Conservation (phyloP, 2,888 invertebrate genomes). For the Teinopalpus imperialis region DNA sequence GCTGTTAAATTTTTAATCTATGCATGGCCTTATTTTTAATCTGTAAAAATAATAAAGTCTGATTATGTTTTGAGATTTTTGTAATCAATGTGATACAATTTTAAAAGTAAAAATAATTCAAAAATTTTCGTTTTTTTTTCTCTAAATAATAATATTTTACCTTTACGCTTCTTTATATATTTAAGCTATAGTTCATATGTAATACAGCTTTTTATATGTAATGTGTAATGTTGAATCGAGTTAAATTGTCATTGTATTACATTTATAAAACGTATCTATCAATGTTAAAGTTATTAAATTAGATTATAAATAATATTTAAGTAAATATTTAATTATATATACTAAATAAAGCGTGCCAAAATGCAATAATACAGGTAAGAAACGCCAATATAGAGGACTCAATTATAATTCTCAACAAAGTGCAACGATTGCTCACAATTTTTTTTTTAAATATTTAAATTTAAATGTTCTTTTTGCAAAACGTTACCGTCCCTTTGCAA, state of each 20-base stretch:
- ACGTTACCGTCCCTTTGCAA: conserved; percentile 21
- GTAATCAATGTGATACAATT: conserved; percentile 65
- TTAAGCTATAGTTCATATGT: conserved; percentile 50
- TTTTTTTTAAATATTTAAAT: conserved; percentile 3
- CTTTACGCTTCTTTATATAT: conserved; percentile 48
- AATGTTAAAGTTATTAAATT: conserved; percentile 48
- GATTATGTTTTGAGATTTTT: conserved; percentile 66
- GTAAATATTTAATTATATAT: conserved; percentile 36
- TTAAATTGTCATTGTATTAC: conserved; percentile 37
- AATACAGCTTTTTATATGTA: conserved; percentile 55
- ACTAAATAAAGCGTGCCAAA: conserved; percentile 57
- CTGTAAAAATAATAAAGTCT: conserved; percentile 49
- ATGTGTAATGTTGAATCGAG: conserved; percentile 47
- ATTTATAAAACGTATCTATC: conserved; percentile 49
- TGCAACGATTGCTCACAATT: conserved; percentile 24
- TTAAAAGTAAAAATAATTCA: conserved; percentile 64
- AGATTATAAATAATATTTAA: conserved; percentile 46
- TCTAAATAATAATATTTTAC: conserved; percentile 45
- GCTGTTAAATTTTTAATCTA: conserved; percentile 31
- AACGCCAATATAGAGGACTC: conserved; percentile 60
- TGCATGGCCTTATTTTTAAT: conserved; percentile 42
- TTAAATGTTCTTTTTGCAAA: conserved; percentile 14
- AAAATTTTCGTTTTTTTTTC: conserved; percentile 48
- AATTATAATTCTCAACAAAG: conserved; percentile 29
- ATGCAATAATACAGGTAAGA: conserved; percentile 63